Conservation (phyloP, 2,797 vertebrate genomes). For the Valencia hispanica region DNA sequence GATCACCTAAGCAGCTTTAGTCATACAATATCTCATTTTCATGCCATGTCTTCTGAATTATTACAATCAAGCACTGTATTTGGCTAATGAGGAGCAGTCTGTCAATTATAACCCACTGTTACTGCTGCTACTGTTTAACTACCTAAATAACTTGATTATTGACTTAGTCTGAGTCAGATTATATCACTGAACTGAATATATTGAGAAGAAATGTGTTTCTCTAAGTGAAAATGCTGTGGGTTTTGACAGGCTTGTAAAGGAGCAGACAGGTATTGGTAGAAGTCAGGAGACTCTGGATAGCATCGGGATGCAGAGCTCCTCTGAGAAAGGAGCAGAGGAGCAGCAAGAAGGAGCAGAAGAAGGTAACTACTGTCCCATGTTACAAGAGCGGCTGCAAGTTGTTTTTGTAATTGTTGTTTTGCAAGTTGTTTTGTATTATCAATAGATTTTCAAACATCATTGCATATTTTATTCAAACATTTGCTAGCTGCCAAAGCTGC, state of each 20-base stretch:
- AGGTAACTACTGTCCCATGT: conserved; percentile 44
- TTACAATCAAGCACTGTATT: neutral
- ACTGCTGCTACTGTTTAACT: too few relatives aligned
- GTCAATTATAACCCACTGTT: neutral
- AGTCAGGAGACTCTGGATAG: conserved; percentile 68
- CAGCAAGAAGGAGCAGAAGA: conserved; percentile 49
- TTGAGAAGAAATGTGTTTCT: neutral
- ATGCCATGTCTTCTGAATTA: neutral
- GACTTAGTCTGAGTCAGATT: neutral
- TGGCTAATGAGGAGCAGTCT: neutral
- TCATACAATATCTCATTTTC: neutral
- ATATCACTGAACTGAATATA: neutral
- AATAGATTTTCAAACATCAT: neutral
- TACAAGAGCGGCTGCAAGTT: neutral
- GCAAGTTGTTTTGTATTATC: neutral
- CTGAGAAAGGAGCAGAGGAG: conserved; percentile 56
- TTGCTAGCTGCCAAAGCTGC: neutral
- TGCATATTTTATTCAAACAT: neutral
- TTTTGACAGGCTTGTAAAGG: conserved; percentile 68
- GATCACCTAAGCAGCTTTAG: neutral
- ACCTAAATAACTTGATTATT: neutral
- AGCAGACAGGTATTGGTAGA: conserved; percentile 54
- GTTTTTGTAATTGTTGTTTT: neutral
- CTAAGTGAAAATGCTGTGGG: neutral
- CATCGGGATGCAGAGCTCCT: conserved; percentile 52